These are phyloP conservation scores for Eubasilissa splendida DNA, from an alignment of 2,888 invertebrate species.

Conservation along the genomic window DNA sequence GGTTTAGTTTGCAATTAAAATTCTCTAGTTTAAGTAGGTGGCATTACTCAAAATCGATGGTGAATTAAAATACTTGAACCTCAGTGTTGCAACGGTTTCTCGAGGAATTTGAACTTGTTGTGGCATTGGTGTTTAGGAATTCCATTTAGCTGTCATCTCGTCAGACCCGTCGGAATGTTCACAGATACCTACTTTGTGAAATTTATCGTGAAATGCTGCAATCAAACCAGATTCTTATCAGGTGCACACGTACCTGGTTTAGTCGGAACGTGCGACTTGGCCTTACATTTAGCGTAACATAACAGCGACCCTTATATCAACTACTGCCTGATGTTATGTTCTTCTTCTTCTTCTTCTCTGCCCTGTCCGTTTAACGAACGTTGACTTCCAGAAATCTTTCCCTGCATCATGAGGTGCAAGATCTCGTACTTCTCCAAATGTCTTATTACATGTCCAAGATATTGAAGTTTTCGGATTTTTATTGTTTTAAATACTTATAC, in stretches of 20 bases:
- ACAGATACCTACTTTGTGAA: slow-evolving; percentile 15
- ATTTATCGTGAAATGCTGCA: slow-evolving; percentile 32
- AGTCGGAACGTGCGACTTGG: neutral
- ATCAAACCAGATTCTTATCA: slow-evolving; percentile 34
- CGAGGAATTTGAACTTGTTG: slow-evolving; percentile 13
- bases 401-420: no score
- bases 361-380: no score
- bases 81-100: slow-evolving; percentile 15
- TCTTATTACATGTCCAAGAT: no score
- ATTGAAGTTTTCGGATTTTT: no score
- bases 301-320: no score
- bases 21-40: neutral
- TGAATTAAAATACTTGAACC: slow-evolving; percentile 6
- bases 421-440: no score
- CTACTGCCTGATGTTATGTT: no score
- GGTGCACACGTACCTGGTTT: neutral
- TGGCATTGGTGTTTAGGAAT: slow-evolving; percentile 30
- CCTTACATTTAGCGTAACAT: no score
- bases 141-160: slow-evolving; percentile 35
- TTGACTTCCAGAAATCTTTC: no score
- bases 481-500: no score
- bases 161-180: slow-evolving; percentile 32
- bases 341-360: no score
- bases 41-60: slow-evolving; percentile 17
- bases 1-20: slow-evolving; percentile 2